A percentile compares a stretch with the other conserved stretches of the same genome.
Conservation (phyloP, 2,888 invertebrate genomes). For the Hydrotaea cyrtoneurina region DNA sequence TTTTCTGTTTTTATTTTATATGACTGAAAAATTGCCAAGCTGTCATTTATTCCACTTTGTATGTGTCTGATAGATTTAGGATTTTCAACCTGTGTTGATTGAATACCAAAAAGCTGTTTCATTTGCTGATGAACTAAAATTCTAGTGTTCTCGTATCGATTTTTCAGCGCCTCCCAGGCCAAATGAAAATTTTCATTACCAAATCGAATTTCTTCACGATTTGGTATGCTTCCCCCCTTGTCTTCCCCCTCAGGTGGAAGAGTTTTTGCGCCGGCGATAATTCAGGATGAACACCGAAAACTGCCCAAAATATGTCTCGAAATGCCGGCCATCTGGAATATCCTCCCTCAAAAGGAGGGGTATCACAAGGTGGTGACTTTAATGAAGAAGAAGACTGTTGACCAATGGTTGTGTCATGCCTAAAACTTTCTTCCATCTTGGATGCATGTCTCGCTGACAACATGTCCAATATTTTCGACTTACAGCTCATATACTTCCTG, state of each 20-base stretch:
- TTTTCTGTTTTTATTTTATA: not conserved
- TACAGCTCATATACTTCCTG: too few relatives aligned
- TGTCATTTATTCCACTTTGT: conserved; percentile 11
- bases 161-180: conserved; percentile 9
- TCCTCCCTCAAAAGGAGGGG: too few relatives aligned
- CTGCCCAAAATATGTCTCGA: conserved; percentile 20
- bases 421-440: not conserved
- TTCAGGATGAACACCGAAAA: conserved; percentile 23
- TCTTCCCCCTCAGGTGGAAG: too few relatives aligned
- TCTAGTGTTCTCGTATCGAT: conserved; percentile 30
- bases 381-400: not conserved
- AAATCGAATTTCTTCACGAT: conserved; percentile 34
- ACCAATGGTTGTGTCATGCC: too few relatives aligned
- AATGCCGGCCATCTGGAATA: too few relatives aligned
- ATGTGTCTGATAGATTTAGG: not conserved
- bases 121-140: conserved; percentile 26
- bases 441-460: not conserved
- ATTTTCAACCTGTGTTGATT: not conserved
- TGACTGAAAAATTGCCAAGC: conserved; percentile 12
- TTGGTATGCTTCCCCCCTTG: conserved; percentile 30
- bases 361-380: too few relatives aligned
- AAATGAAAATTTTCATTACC: conserved; percentile 25
- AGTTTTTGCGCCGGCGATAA: conserved; percentile 3
- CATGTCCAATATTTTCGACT: conserved; percentile 2
- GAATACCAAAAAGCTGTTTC: conserved; percentile 19